Evolutionary conservation across 2,113 vertebrate species (phyloP).

Genomic region (Sinocyclocheilus rhinocerous): DNA sequence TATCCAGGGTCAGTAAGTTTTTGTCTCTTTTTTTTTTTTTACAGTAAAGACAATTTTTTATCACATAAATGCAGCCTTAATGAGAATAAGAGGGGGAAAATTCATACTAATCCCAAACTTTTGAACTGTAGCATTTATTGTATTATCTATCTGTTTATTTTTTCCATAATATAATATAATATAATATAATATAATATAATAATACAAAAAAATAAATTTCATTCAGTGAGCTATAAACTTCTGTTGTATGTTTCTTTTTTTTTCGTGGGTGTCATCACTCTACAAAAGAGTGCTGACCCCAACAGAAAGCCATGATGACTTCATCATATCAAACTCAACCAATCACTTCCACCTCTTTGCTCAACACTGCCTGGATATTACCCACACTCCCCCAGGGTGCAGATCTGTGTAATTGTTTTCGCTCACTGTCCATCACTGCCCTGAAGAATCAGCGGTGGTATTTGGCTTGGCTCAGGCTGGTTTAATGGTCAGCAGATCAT

Average conservation of each 20-base stretch:
- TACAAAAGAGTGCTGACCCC: conserved; percentile 38
- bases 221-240: neutral
- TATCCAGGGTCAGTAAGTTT: neutral
- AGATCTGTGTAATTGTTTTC: conserved; percentile 69
- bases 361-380: conserved; percentile 74
- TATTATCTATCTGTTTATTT: no score
- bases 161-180: no score
- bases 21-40: neutral
- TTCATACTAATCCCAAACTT: no score
- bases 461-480: conserved; percentile 15
- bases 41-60: no score
- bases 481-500: neutral
- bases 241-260: neutral
- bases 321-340: conserved; percentile 55
- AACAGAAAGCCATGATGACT: conserved; percentile 43
- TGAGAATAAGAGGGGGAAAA: no score
- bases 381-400: conserved; percentile 62
- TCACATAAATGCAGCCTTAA: no score
- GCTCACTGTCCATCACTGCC: conserved; percentile 52
- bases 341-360: conserved; percentile 67
- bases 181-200: no score
- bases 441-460: neutral
- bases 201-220: neutral
- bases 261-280: conserved; percentile 20
- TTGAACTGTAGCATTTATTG: no score